Evolutionary conservation across 2,888 invertebrate species (phyloP), one percentile per base, ranked within the genome.

Genomic region (Eilema caniola): DNA sequence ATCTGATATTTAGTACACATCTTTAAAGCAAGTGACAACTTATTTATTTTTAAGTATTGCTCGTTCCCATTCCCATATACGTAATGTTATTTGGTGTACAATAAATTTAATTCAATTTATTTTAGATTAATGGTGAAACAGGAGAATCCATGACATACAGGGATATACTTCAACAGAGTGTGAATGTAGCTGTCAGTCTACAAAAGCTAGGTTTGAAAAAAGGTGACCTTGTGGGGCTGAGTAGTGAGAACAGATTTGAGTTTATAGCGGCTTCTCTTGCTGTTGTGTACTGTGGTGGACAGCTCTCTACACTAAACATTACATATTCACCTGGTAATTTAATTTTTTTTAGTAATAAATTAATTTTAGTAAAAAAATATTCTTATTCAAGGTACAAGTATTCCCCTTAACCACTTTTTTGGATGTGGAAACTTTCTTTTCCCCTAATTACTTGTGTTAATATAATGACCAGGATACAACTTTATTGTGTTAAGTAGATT

Each of bases 211-310:
- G 96, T 11, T 82, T 97, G 33, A 92, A 88, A 71, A 92, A 93
- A 67, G 96, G 96, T 24, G 97, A 97, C 86, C 90, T 95, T 33
- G 93, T 97, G 5, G 95, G 96, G 0, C 89, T 97, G 24, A 96
- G 96, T 78, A 96, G 96, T 85, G 97, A 97, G 84, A 97, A 97
- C 85, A 92, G 96, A 71, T 90, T 96, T 80, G 96, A 97, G 80
- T 97, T 96, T 85, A 90, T 95, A 62, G 86, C 96, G 63, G 89
- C 96, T 31, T 89, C 96, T 4, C 90, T 96, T 7, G 96, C 96
- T 61, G 90, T 96, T 0, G 91, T 96, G 75, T 96, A 96, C 77
- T 90, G 95, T 69, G 97, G 97, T 2, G 96, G 95, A 62, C 93
- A 96, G 16, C 90, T 96, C 75, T 96, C 96, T 70, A 96, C 97